Evolutionary conservation across 2,888 invertebrate genomes (phyloP), one percentile per base, ranked within the genome.

Genomic region (Mesochorus sp.): DNA sequence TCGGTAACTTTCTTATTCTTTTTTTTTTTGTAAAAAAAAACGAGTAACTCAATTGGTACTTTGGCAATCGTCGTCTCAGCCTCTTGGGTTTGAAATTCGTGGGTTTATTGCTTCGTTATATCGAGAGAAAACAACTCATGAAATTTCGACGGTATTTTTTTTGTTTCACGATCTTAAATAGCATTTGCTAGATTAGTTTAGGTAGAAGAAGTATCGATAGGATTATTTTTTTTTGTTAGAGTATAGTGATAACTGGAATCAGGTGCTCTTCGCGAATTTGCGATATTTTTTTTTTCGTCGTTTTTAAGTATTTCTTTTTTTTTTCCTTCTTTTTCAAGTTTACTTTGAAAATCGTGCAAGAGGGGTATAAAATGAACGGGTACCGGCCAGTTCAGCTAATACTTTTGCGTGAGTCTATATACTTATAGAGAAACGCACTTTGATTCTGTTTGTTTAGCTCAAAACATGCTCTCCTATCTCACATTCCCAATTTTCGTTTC

Each of bases 51-150:
- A 86, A 85, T 86, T 71, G 62, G 53, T 84, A 85, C 85, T 91
- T 91, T 91, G 91, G 90, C 90, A 91, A 90, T 90, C 37, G 86
- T 87, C 87, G 85, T 85, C n/a, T 90, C 91, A 91, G 90, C 89
- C 91, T 91, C 90, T 89, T 88, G 87, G 88, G 88, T 89, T 82
- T 44, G 44, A 76, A 80, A 76, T 76, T 78, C 71, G 64, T 61
- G 68, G 53, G n/a, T n/a, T 67, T 75, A 82, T 79, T 80, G 73
- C 80, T 79, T 77, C 44, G 57, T n/a, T n/a, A n/a, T 78, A 73
- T 75, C 67, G 71, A 61, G 55, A 79, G 39, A 76, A 61, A 75
- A 19, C 37, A 51, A 57, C 57, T 53, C 21, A 17, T 64, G 28
- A 77, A 76, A 80, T 71, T 76, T 64, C 37, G 75, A 71, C 53